Evolutionary conservation across 1,140 invertebrate genomes (phyloP).

Genomic region (Penaeus japonicus): DNA sequence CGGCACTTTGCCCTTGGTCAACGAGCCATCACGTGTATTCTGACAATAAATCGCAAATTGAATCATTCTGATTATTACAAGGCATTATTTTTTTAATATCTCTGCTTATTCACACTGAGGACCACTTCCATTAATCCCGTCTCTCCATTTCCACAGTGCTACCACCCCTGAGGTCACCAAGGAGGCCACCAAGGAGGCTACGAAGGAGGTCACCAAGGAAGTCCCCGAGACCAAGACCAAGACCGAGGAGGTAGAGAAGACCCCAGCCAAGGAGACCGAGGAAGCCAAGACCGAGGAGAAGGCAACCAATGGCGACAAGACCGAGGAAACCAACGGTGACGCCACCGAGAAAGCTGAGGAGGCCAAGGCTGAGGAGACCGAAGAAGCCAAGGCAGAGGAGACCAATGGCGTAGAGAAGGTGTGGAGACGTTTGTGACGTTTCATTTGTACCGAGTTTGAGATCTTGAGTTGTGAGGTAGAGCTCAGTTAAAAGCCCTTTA

Average conservation of each 20-base stretch:
- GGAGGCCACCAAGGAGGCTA: neutral
- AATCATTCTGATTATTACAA: no score
- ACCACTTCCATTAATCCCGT: neutral
- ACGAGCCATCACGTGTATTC: no score
- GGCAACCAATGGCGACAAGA: neutral
- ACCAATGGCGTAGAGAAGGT: constrained; percentile 2
- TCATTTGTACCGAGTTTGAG: neutral
- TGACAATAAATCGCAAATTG: no score
- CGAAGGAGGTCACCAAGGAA: neutral
- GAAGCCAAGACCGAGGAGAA: neutral
- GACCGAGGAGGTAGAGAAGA: neutral
- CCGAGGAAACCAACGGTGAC: neutral
- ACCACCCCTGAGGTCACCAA: constrained; percentile 15
- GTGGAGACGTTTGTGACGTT: neutral
- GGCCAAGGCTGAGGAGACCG: neutral
- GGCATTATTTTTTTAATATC: no score
- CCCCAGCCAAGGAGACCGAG: neutral
- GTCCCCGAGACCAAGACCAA: no score
- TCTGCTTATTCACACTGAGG: no score
- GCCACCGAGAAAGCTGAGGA: neutral
- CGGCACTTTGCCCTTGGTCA: no score
- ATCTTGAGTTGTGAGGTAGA: neutral
- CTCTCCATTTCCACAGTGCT: neutral
- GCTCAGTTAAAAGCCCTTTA: neutral
- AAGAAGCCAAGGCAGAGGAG: neutral